phyloP scores from a whole-genome alignment of 92 coral and sea anemone genomes.

The Montipora capitata region DNA sequence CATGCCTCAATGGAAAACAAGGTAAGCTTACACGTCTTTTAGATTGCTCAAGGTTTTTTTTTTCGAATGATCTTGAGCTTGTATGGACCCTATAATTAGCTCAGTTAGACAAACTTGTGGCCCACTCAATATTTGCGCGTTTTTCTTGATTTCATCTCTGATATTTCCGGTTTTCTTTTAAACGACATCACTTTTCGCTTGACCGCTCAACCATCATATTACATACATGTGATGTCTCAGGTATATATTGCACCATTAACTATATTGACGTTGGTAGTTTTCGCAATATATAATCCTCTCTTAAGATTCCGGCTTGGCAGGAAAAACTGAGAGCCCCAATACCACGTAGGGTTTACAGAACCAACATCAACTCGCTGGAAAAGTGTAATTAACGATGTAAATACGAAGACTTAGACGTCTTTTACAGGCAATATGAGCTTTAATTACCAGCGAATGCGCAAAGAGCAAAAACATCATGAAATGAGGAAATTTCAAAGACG shows the following conservation, averaged over 20 bases:
- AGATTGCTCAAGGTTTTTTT: background rate
- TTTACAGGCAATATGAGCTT: constrained; percentile 13
- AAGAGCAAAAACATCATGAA: background rate
- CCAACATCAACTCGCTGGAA: constrained; percentile 21
- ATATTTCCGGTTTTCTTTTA: constrained; percentile 21
- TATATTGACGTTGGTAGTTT: constrained; percentile 16
- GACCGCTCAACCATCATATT: constrained; percentile 15
- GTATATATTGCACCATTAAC: constrained; percentile 5
- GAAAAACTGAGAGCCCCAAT: constrained; percentile 31
- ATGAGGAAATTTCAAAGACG: background rate
- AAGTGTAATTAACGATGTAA: constrained; percentile 16
- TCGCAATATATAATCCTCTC: constrained; percentile 32
- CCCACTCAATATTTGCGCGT: background rate
- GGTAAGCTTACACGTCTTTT: background rate
- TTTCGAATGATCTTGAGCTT: background rate
- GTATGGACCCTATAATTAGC: background rate
- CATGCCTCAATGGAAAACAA: too few relatives aligned
- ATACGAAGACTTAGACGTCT: constrained; percentile 11
- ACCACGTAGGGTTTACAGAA: background rate
- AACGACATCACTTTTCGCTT: background rate
- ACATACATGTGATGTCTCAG: background rate
- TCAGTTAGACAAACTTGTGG: background rate
- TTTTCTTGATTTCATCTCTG: background rate
- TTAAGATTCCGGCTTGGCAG: constrained; percentile 8
- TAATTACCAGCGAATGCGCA: background rate